A percentile compares a stretch with the other conserved stretches of the same genome.
These are phyloP conservation scores for Galago senegalensis DNA, from an alignment of 2,797 vertebrate species.

Conservation along the genomic window DNA sequence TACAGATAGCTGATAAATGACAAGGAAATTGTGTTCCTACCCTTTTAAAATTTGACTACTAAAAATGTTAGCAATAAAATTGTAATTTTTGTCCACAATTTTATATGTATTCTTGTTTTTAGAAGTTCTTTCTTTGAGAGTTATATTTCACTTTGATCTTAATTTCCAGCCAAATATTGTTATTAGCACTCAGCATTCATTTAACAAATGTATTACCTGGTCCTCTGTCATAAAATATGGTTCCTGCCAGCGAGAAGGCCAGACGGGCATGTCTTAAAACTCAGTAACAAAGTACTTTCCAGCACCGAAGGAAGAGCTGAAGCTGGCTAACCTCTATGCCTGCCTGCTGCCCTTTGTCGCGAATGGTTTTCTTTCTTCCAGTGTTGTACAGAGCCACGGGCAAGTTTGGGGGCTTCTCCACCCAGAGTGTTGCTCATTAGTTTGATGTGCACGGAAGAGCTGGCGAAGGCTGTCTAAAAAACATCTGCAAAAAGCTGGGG, in stretches of 20 bases:
- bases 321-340: background rate
- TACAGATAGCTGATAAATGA: background rate
- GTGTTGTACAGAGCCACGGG: background rate
- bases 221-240: background rate
- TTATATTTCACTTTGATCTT: background rate
- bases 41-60: constrained; percentile 16
- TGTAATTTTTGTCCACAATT: background rate
- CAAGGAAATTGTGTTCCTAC: background rate
- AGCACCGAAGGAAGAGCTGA: background rate
- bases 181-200: background rate
- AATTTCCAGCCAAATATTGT: background rate
- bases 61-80: background rate
- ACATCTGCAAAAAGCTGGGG: background rate
- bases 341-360: background rate
- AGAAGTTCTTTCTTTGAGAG: background rate
- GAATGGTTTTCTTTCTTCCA: background rate
- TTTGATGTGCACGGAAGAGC: background rate
- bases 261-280: background rate
- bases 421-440: background rate
- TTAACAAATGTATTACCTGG: background rate
- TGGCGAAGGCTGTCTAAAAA: background rate
- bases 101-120: background rate
- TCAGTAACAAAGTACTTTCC: background rate
- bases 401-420: background rate
- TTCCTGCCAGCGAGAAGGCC: background rate